phyloP scores from a whole-genome alignment of 2,888 invertebrate species.

The Smittia aterrima region DNA sequence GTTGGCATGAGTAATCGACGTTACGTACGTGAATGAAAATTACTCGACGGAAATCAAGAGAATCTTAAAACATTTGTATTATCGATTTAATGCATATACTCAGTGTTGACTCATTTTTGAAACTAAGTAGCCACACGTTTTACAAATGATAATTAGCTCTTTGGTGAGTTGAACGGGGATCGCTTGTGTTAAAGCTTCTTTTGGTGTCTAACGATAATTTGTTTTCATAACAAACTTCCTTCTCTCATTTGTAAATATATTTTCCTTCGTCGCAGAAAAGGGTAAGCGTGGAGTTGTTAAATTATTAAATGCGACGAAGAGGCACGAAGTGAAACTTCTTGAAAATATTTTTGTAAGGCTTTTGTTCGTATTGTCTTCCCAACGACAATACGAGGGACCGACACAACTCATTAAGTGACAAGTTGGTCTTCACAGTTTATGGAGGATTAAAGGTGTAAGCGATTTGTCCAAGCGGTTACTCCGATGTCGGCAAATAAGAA shows the following conservation, averaged over 20 bases:
- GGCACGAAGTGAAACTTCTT: too few relatives aligned
- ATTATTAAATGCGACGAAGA: too few relatives aligned
- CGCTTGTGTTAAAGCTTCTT: background rate
- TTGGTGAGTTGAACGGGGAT: background rate
- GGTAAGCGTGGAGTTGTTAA: too few relatives aligned
- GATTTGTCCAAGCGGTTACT: background rate
- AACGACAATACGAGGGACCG: background rate
- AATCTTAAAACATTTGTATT: too few relatives aligned
- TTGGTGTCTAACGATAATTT: background rate
- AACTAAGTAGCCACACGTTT: too few relatives aligned
- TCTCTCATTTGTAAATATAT: background rate
- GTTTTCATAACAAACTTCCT: slow-evolving; percentile 2
- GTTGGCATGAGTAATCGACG: background rate
- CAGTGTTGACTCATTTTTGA: too few relatives aligned
- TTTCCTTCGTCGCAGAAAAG: too few relatives aligned
- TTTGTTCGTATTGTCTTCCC: too few relatives aligned
- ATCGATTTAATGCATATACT: too few relatives aligned
- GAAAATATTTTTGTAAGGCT: too few relatives aligned
- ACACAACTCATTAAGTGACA: background rate
- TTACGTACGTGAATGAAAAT: background rate
- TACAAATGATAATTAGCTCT: background rate
- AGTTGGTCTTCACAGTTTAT: background rate
- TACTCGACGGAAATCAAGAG: too few relatives aligned
- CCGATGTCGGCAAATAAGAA: background rate
- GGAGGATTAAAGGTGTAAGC: slow-evolving; percentile 8